Evolutionary conservation across 1,140 invertebrate genomes (phyloP), one percentile per base, ranked within the genome.

Genomic region (Pogonomyrmex californicus): DNA sequence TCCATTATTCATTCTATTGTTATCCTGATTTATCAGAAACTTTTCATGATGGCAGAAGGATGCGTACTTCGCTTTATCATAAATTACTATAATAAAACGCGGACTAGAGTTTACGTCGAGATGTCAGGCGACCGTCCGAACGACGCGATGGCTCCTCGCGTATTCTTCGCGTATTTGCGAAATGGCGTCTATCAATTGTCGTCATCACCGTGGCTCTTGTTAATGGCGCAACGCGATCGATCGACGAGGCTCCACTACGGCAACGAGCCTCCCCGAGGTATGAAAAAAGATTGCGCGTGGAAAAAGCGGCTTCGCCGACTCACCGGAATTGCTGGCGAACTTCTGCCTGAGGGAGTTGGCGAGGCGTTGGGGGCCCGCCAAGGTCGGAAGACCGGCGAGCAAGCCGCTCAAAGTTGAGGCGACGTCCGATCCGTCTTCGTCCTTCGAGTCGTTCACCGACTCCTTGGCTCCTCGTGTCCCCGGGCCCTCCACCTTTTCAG

Each of bases 401-500:
- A 95, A 83, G 70, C 92, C 92, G 87, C 93, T 95, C 93, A 95
- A 89, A 58, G 93, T 95, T 75, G 95, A 91, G 71, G 92, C 88
- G 75, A 94, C 92, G 93, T 95, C 94, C 85, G 93, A 87, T 88
- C 91, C 91, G 77, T 94, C 93, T 89, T 93, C 92, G 82, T 93
- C 91, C 91, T 92, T 93, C 91, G 94, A 94, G 93, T 94, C 95
- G 91, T 92, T 95, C 88, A 89, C 93, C 94, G 94, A 95, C 95
- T 95, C 94, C 90, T 91, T 94, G 88, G 91, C 91, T 90, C 92
- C 93, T 92, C 88, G 92, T 83, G 92, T 93, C 93, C 93, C 94
- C 91, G 93, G 94, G 94, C 95, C 95, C 95, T 95, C 95, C 95
- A 95, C 95, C 94, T 95, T 95, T 95, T 93, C 93, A 93, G 92